A percentile compares a stretch with the other conserved stretches of the same genome.
Evolutionary conservation across 2,888 invertebrate genomes (phyloP).

Genomic region (Rhingia campestris): DNA sequence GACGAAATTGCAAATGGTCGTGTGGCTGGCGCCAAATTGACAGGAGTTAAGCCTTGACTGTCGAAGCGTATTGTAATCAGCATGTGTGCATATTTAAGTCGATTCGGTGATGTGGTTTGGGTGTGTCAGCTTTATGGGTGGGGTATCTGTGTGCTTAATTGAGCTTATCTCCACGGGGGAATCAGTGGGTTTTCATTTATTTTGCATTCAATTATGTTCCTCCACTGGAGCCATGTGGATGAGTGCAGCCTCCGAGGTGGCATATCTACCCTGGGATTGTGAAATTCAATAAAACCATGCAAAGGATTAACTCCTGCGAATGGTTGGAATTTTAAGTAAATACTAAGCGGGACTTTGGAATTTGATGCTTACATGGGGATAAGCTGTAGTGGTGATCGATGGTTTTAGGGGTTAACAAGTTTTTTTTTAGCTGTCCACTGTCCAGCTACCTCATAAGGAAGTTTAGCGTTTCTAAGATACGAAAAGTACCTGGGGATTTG

Average conservation of each 20-base stretch:
- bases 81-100: slow-evolving; percentile 38
- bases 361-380: too few species aligned
- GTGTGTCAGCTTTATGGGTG: not conserved
- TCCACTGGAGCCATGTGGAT: slow-evolving; percentile 1
- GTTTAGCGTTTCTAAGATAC: too few species aligned
- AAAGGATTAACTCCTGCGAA: not conserved
- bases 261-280: too few species aligned
- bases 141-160: slow-evolving; percentile 31
- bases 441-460: too few species aligned
- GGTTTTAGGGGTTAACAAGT: too few species aligned
- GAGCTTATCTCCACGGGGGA: slow-evolving; percentile 47
- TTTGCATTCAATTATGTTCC: slow-evolving; percentile 51
- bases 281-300: slow-evolving; percentile 6
- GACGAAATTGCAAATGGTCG: slow-evolving; percentile 6
- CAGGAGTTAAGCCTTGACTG: slow-evolving; percentile 47
- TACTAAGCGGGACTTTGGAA: too few species aligned
- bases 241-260: not conserved
- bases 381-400: too few species aligned
- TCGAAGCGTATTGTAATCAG: slow-evolving; percentile 39
- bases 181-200: slow-evolving; percentile 56
- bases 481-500: too few species aligned
- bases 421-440: too few species aligned
- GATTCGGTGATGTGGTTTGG: not conserved
- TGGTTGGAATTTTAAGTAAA: too few species aligned
- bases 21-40: slow-evolving; percentile 60